Base-by-base conservation (phyloP, 2,888 invertebrate species). In the Philhelius pedissequus region DNA sequence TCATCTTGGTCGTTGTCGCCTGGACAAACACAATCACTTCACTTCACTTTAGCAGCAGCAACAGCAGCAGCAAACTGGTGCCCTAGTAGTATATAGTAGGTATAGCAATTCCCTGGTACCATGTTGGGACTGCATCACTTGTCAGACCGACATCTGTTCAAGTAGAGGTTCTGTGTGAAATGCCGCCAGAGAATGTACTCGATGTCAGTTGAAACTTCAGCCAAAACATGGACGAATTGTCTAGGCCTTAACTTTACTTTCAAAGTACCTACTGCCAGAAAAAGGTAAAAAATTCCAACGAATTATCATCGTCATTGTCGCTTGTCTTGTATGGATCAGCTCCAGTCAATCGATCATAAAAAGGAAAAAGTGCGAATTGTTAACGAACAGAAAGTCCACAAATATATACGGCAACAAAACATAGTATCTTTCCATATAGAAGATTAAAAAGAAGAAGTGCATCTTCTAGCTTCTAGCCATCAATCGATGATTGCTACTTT, bases 251-350 rank as follows among this genome's bases (percentile, higher is more conserved):
- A 35, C 30, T 27, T 30, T 60, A 40, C 60, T 40, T 25, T 25
- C 40, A 60, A 56, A 56, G 56, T 18, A 13, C 35, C 7, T 38
- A 48, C 66, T 56, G 56, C 66, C 75, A 76, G 70, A 80, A 80
- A 84, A 76, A 84, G 84, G 75, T 75, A 62, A 71, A 71, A 79
- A 76, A 84, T 83, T 83, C 79, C 83, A 80, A 76, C 80, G 84
- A 84, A 84, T 84, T 84, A 80, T 84, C 84, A 48, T 71, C 84
- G 84, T 84, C 84, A 84, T 84, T 84, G 84, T 84, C 84, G 84
- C 80, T 84, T 84, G 84, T 84, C 84, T 58, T 84, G 84, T 84
- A 84, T 84, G 80, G 84, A 84, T 84, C 84, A 84, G 84, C 80
- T 80, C 40, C 71, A 84, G 84, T 84, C 84, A 84, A 84, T 84